These are phyloP conservation scores for Folsomia manolachei DNA, from an alignment of 2,888 invertebrate genomes.

Conservation along the genomic window DNA sequence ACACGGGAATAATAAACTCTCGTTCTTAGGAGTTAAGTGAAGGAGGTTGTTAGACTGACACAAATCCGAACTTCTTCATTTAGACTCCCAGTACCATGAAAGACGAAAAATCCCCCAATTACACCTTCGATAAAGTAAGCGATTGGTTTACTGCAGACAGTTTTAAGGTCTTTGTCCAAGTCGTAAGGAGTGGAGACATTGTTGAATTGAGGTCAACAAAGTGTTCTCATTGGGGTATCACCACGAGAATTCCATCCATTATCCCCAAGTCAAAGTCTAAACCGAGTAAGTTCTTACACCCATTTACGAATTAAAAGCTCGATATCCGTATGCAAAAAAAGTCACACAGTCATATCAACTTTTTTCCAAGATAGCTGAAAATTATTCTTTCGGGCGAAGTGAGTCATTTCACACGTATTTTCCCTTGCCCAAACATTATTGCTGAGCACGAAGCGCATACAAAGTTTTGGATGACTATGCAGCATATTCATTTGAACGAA, in stretches of 20 bases:
- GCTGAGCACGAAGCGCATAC: too few relatives aligned
- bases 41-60: neutral
- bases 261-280: slow-evolving; percentile 63
- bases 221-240: slow-evolving; percentile 66
- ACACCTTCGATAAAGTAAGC: slow-evolving; percentile 57
- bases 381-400: too few relatives aligned
- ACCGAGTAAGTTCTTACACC: slow-evolving; percentile 34
- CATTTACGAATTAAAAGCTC: too few relatives aligned
- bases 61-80: slow-evolving; percentile 4
- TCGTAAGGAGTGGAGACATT: slow-evolving; percentile 70
- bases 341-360: too few relatives aligned
- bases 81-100: slow-evolving; percentile 27
- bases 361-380: too few relatives aligned
- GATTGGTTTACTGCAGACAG: slow-evolving; percentile 73
- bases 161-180: slow-evolving; percentile 68
- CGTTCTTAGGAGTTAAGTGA: too few relatives aligned
- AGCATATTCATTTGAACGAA: too few relatives aligned
- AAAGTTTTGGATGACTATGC: too few relatives aligned
- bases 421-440: too few relatives aligned
- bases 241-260: slow-evolving; percentile 62
- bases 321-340: too few relatives aligned
- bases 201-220: slow-evolving; percentile 61
- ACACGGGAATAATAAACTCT: too few relatives aligned
- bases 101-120: slow-evolving; percentile 44
- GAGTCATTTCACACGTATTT: too few relatives aligned